Evolutionary conservation across 2,113 vertebrate species (phyloP).

Genomic region (Benitochromis conjunctus): DNA sequence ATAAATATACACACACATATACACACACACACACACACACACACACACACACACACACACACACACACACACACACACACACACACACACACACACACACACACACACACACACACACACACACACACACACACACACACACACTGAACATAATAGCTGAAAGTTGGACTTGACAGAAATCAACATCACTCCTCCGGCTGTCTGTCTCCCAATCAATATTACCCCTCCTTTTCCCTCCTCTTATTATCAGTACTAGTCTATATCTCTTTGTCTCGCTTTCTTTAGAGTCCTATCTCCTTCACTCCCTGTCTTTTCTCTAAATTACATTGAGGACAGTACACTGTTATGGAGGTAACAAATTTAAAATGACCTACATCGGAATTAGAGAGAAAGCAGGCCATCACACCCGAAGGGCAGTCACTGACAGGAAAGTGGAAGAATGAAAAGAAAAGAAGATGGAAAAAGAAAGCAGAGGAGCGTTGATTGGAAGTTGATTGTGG

Average conservation of each 20-base stretch:
- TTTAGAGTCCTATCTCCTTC: constrained; percentile 77
- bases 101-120: accelerated
- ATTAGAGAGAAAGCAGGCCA: constrained; percentile 75
- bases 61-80: too few species aligned
- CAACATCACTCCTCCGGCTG: constrained; percentile 81
- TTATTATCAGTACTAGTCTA: constrained; percentile 90
- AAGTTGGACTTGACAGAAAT: constrained; percentile 95
- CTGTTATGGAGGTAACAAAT: constrained; percentile 75
- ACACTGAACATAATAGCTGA: constrained; percentile 83
- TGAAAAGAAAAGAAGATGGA: constrained; percentile 12
- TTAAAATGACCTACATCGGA: constrained; percentile 86
- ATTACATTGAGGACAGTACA: constrained; percentile 79
- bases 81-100: too few species aligned
- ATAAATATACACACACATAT: too few species aligned
- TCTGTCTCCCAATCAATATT: constrained; percentile 86
- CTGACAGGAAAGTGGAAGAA: background rate
- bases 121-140: background rate
- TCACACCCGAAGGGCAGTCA: constrained; percentile 56
- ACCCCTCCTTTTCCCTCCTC: constrained; percentile 74
- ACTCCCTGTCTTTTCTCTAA: constrained; percentile 73
- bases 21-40: too few species aligned
- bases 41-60: too few species aligned
- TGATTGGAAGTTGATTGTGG: constrained; percentile 81
- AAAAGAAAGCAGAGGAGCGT: constrained; percentile 53
- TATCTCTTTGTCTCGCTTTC: constrained; percentile 94